phyloP scores from a whole-genome alignment of 1,140 invertebrate species.

The Notospermus geniculatus region DNA sequence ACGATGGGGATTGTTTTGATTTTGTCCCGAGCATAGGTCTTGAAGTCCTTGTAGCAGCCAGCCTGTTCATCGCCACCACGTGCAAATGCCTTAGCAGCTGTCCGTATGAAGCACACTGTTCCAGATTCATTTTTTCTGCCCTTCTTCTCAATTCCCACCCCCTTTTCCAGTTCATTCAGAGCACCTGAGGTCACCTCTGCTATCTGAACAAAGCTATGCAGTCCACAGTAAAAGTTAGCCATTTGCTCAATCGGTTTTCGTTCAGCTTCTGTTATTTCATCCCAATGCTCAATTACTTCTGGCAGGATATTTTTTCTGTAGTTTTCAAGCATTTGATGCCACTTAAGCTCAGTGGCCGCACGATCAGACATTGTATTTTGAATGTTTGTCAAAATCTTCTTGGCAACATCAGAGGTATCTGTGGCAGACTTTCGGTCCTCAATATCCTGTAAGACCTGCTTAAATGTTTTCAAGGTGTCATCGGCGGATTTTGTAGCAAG shows the following conservation, averaged over 20 bases:
- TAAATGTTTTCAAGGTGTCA: slow-evolving; percentile 13
- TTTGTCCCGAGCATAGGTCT: too few species aligned
- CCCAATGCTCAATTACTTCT: slow-evolving; percentile 18
- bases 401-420: slow-evolving; percentile 7
- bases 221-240: slow-evolving; percentile 12
- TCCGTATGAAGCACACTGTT: too few species aligned
- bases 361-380: slow-evolving; percentile 26
- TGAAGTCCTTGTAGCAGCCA: too few species aligned
- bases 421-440: neutral
- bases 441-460: neutral
- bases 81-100: too few species aligned
- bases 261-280: slow-evolving; percentile 13
- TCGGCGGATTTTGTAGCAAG: slow-evolving; percentile 15
- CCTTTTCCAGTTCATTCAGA: neutral
- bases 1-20: too few species aligned
- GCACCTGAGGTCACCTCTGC: neutral
- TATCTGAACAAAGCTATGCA: slow-evolving; percentile 7
- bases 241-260: neutral
- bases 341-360: slow-evolving; percentile 22
- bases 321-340: slow-evolving; percentile 11
- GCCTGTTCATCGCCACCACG: too few species aligned
- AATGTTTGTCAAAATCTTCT: slow-evolving; percentile 18
- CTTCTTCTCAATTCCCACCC: too few species aligned
- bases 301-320: slow-evolving; percentile 20
- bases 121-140: too few species aligned